A percentile compares a stretch with the other conserved stretches of the same genome.
phyloP scores from a whole-genome alignment of 2,888 invertebrate species.

The Tillus elongatus region DNA sequence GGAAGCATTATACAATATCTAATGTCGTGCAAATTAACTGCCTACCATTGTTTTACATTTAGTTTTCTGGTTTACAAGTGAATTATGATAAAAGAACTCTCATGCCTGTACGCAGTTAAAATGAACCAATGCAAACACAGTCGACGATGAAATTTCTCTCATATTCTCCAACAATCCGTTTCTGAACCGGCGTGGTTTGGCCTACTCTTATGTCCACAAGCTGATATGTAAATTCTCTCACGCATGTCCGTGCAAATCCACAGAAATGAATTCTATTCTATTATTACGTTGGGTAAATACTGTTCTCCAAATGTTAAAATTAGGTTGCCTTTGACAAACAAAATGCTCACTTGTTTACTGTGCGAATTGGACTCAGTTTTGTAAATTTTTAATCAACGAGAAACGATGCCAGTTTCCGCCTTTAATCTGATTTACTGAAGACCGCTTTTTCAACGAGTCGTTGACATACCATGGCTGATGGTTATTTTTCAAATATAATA shows the following conservation, averaged over 20 bases:
- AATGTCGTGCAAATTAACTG: conserved; percentile 28
- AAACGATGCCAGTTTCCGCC: no score
- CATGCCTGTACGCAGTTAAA: conserved; percentile 32
- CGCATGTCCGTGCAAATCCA: conserved; percentile 32
- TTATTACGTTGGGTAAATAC: conserved; percentile 28
- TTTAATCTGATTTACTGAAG: no score
- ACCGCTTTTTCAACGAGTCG: no score
- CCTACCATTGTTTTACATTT: conserved; percentile 30
- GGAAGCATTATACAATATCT: conserved; percentile 18
- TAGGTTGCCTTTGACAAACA: conserved; percentile 21
- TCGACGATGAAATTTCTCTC: no score
- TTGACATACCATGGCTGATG: no score
- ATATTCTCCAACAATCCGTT: no score
- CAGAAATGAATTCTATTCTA: conserved; percentile 31
- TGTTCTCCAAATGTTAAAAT: conserved; percentile 28
- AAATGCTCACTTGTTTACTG: conserved; percentile 22
- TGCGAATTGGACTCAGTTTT: no score
- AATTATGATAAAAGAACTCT: conserved; percentile 35
- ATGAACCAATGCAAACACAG: conserved; percentile 28
- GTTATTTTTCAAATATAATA: no score
- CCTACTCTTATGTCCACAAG: conserved; percentile 20
- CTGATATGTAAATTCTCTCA: conserved; percentile 31
- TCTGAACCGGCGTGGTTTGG: no score
- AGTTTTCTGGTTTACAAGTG: conserved; percentile 31
- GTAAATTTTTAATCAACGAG: no score